A percentile compares a stretch with the other conserved stretches of the same genome.
Evolutionary conservation across 1,140 invertebrate species (phyloP).

Genomic region (Macrostomum lignano): DNA sequence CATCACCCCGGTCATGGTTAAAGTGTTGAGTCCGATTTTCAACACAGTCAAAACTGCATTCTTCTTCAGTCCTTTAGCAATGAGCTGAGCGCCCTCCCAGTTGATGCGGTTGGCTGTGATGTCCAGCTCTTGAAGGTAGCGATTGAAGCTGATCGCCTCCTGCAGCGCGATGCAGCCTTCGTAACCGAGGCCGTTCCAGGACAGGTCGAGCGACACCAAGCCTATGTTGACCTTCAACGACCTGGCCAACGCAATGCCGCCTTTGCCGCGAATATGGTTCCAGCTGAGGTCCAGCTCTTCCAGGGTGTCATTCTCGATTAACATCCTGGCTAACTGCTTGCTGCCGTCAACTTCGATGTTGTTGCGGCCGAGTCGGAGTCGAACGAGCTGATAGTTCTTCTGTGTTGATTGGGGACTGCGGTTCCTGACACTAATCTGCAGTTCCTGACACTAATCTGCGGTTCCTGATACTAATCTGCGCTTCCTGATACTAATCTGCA

Average conservation of each 20-base stretch:
- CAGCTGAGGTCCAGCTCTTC: conserved; percentile 6
- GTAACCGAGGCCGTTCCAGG: conserved; percentile 20
- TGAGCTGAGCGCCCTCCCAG: conserved; percentile 9
- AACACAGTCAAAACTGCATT: conserved; percentile 9
- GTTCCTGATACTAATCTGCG: no score
- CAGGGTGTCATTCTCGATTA: conserved; percentile 9
- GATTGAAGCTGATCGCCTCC: conserved; percentile 12
- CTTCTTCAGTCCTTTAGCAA: conserved; percentile 9
- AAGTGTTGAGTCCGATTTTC: conserved; percentile 10
- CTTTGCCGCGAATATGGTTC: no score
- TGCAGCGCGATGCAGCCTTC: conserved; percentile 15
- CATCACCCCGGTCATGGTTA: conserved; percentile 15
- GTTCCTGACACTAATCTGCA: no score
- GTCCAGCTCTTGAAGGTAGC: conserved; percentile 12
- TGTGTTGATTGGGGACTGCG: no score
- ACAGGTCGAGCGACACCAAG: conserved; percentile 11
- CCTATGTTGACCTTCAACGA: conserved; percentile 11
- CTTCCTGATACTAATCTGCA: no score
- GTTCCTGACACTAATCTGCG: no score
- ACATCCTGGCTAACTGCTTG: no score
- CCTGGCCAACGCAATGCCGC: no score
- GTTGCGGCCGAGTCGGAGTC: no score
- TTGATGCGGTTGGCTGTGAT: conserved; percentile 16
- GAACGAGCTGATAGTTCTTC: no score
- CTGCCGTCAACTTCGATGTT: no score